A percentile compares a stretch with the other conserved stretches of the same genome.
phyloP scores from a whole-genome alignment of 2,888 invertebrate species.

The Saturnia japonica region DNA sequence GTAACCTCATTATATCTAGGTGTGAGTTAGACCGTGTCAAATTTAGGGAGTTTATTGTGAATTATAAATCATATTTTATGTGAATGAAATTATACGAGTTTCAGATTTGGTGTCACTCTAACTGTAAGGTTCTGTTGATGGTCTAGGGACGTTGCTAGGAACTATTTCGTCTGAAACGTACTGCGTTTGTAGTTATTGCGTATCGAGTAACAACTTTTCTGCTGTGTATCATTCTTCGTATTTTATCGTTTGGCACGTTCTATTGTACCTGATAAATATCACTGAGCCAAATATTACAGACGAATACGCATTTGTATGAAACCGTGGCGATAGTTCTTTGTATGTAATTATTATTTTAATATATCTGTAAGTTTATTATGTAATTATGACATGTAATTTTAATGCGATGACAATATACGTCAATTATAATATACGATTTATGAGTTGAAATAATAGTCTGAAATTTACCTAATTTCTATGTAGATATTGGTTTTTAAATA shows the following conservation, averaged over 20 bases:
- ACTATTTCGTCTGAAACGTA: constrained; percentile 24
- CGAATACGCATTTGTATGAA: constrained; percentile 46
- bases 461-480: constrained; percentile 43
- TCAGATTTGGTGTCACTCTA: constrained; percentile 29
- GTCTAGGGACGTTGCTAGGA: constrained; percentile 28
- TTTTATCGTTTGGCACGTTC: constrained; percentile 61
- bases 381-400: constrained; percentile 49
- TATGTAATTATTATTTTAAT: constrained; percentile 41
- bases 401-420: constrained; percentile 72
- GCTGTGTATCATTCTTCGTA: constrained; percentile 21
- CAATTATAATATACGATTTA: constrained; percentile 68
- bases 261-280: constrained; percentile 68
- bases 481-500: constrained; percentile 44
- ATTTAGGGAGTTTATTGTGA: constrained; percentile 37
- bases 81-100: constrained; percentile 21
- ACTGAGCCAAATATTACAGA: constrained; percentile 59
- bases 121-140: constrained; percentile 33
- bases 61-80: constrained; percentile 14
- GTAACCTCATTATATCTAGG: constrained; percentile 55
- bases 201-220: constrained; percentile 10
- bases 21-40: constrained; percentile 65
- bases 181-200: constrained; percentile 6
- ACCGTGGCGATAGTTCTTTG: constrained; percentile 61
- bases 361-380: constrained; percentile 47
- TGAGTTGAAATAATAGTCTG: constrained; percentile 41